Conservation (phyloP, 2,888 invertebrate genomes). For the Lasius fuliginosus region DNA sequence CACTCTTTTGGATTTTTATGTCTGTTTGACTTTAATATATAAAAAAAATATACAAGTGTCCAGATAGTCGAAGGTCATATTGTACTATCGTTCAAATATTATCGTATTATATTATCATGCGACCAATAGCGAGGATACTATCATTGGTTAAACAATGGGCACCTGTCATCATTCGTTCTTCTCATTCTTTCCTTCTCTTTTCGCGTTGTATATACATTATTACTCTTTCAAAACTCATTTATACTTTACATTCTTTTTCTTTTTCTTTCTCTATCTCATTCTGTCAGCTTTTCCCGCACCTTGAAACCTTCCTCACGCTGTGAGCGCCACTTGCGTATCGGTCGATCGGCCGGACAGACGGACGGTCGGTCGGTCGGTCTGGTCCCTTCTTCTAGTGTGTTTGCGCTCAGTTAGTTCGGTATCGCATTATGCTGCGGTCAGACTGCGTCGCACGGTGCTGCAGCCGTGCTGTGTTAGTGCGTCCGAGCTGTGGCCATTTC, state of each 20-base stretch:
- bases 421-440: conserved; percentile 78
- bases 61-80: conserved; percentile 5
- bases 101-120: too few species aligned
- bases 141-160: conserved; percentile 65
- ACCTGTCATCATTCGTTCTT: conserved; percentile 27
- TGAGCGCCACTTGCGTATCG: neutral
- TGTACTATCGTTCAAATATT: neutral
- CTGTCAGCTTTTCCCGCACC: conserved; percentile 44
- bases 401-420: conserved; percentile 75
- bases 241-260: conserved; percentile 8
- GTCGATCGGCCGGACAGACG: conserved; percentile 51
- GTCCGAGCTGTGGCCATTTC: conserved; percentile 27
- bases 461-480: conserved; percentile 51
- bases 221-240: neutral
- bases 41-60: neutral
- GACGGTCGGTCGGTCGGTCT: conserved; percentile 39
- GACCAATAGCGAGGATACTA: conserved; percentile 28
- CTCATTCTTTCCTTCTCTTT: neutral
- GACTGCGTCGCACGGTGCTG: conserved; percentile 49
- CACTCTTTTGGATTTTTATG: neutral
- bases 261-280: neutral
- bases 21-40: neutral
- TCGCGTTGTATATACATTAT: too few species aligned
- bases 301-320: conserved; percentile 7
- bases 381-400: conserved; percentile 64